phyloP scores from a whole-genome alignment of 1,140 invertebrate species.

The Druon quercuslanigerum region DNA sequence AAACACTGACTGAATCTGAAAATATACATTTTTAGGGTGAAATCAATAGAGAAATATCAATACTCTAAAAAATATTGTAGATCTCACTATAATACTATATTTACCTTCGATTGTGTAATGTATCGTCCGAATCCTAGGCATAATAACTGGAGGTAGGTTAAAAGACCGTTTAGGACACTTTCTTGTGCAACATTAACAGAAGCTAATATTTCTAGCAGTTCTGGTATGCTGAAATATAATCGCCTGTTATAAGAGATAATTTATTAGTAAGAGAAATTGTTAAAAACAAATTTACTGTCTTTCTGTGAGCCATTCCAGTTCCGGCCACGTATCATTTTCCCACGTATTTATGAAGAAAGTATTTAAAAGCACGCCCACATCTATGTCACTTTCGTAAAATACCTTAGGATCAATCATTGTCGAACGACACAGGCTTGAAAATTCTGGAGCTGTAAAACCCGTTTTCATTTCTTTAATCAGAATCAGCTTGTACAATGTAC shows the following conservation, averaged over 20 bases:
- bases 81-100: constrained; percentile 7
- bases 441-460: constrained; percentile 72
- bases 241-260: constrained; percentile 56
- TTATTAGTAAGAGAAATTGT: constrained; percentile 46
- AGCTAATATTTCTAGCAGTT: constrained; percentile 66
- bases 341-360: constrained; percentile 75
- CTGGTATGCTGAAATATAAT: constrained; percentile 61
- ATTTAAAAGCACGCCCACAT: constrained; percentile 74
- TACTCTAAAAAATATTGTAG: background rate
- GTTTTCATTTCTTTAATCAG: constrained; percentile 38
- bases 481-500: background rate
- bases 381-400: constrained; percentile 74
- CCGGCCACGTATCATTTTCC: constrained; percentile 74
- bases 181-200: constrained; percentile 63
- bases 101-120: constrained; percentile 62
- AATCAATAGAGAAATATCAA: background rate
- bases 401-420: constrained; percentile 75
- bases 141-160: constrained; percentile 66
- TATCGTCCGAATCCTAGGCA: constrained; percentile 66
- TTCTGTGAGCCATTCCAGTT: constrained; percentile 77
- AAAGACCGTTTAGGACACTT: constrained; percentile 58
- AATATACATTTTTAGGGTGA: constrained; percentile 38
- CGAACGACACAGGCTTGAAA: constrained; percentile 71
- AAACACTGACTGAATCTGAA: constrained; percentile 64
- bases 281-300: constrained; percentile 73